phyloP scores from a whole-genome alignment of 2,888 invertebrate genomes.

The Heliothis peltigera region DNA sequence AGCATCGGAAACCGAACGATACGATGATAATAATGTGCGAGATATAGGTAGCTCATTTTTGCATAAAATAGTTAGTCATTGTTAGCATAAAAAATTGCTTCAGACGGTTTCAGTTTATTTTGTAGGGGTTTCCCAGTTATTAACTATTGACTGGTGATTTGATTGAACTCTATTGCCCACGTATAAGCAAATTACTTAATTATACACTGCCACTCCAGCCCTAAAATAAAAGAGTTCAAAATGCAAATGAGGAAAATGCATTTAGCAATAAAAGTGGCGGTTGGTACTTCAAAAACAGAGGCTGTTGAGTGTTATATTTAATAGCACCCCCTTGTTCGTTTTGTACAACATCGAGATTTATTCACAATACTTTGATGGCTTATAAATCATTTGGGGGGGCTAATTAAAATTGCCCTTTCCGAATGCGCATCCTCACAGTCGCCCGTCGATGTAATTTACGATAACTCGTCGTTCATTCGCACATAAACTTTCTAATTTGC shows the following conservation, averaged over 20 bases:
- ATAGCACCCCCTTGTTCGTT: constrained; percentile 56
- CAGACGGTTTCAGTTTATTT: constrained; percentile 11
- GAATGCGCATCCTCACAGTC: constrained; percentile 71
- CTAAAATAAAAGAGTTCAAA: neutral
- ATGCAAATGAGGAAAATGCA: constrained; percentile 20
- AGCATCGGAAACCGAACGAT: constrained; percentile 58
- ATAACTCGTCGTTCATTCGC: constrained; percentile 79
- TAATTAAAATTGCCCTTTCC: constrained; percentile 86
- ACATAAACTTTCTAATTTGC: constrained; percentile 89
- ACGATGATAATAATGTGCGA: constrained; percentile 50
- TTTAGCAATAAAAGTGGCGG: constrained; percentile 49
- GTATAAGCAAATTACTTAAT: neutral
- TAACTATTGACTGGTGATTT: neutral
- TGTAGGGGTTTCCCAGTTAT: constrained; percentile 4
- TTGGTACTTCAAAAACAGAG: constrained; percentile 49
- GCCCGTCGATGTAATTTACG: constrained; percentile 86
- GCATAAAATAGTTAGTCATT: constrained; percentile 29
- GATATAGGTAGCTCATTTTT: constrained; percentile 23
- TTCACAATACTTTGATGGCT: constrained; percentile 77
- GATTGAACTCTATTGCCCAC: too few relatives aligned
- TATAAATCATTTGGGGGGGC: constrained; percentile 81
- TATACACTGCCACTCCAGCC: neutral
- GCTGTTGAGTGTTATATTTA: constrained; percentile 38
- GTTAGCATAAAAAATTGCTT: constrained; percentile 16
- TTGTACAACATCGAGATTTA: constrained; percentile 73